These are phyloP conservation scores for Leptonema lineaticorne DNA, from an alignment of 1,140 invertebrate genomes.

Conservation along the genomic window DNA sequence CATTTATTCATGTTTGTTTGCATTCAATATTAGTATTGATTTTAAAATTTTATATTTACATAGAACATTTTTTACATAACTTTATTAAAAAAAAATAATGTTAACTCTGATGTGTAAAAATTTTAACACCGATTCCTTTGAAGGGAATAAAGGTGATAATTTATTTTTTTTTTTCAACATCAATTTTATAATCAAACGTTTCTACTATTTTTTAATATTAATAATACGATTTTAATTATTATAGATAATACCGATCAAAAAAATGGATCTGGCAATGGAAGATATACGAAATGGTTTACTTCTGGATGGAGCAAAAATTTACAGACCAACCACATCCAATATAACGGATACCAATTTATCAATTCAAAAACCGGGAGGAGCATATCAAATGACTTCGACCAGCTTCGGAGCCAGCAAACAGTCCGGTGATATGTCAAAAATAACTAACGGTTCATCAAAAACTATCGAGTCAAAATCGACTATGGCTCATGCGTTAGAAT, in stretches of 20 bases:
- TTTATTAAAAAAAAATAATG: too few species aligned
- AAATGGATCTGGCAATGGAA: slow-evolving; percentile 33
- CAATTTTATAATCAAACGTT: neutral
- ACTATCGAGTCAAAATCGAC: neutral
- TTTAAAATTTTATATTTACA: too few species aligned
- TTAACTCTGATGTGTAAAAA: too few species aligned
- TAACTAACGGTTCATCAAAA: too few species aligned
- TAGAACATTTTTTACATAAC: too few species aligned
- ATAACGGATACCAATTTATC: neutral
- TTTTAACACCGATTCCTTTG: too few species aligned
- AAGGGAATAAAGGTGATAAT: too few species aligned
- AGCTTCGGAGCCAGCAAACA: neutral
- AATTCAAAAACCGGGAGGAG: neutral
- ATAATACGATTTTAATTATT: neutral
- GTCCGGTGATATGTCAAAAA: neutral
- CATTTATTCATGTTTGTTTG: too few species aligned
- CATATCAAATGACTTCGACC: neutral
- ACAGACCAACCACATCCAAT: neutral
- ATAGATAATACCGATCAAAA: too few species aligned
- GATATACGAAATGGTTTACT: slow-evolving; percentile 28
- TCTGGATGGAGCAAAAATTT: slow-evolving; percentile 2
- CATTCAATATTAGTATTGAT: too few species aligned
- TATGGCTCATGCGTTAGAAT: neutral
- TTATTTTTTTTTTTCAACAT: too few species aligned
- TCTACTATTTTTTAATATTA: neutral